Evolutionary conservation across 92 coral and sea anemone genomes (phyloP).

Genomic region (Porites divaricata): DNA sequence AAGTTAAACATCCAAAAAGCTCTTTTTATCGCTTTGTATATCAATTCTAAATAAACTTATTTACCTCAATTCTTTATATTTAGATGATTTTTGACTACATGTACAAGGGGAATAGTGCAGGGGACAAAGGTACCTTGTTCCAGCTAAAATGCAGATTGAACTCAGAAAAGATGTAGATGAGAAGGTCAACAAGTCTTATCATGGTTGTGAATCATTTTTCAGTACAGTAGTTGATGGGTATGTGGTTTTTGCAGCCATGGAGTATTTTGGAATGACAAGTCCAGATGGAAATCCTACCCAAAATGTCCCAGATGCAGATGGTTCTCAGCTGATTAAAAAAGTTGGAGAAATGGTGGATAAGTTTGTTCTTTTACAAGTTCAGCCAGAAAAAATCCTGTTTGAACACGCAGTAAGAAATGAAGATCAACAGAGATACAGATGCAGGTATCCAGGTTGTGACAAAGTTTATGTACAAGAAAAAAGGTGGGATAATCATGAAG

Average conservation of each 20-base stretch:
- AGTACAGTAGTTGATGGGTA: conserved; percentile 53
- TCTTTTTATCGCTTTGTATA: no score
- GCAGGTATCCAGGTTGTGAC: conserved; percentile 41
- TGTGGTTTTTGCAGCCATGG: conserved; percentile 46
- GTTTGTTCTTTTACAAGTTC: conserved; percentile 34
- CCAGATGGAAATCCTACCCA: conserved; percentile 35
- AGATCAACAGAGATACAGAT: neutral
- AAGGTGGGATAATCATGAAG: conserved; percentile 24
- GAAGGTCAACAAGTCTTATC: conserved; percentile 14
- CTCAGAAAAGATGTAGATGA: conserved; percentile 54
- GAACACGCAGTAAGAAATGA: neutral
- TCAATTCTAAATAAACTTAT: no score
- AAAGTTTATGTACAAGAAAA: conserved; percentile 19
- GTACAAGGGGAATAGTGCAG: conserved; percentile 23
- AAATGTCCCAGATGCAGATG: neutral
- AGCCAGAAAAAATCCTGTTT: neutral
- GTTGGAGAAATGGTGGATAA: conserved; percentile 23
- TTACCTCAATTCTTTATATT: neutral
- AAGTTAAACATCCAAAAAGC: no score
- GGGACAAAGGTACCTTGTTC: conserved; percentile 41
- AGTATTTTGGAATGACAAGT: conserved; percentile 55
- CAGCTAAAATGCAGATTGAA: conserved; percentile 39
- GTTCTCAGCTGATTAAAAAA: neutral
- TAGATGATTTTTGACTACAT: conserved; percentile 47
- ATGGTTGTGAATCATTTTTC: conserved; percentile 47